These are phyloP conservation scores for Alosa alosa DNA, from an alignment of 2,113 vertebrate genomes.

Conservation along the genomic window DNA sequence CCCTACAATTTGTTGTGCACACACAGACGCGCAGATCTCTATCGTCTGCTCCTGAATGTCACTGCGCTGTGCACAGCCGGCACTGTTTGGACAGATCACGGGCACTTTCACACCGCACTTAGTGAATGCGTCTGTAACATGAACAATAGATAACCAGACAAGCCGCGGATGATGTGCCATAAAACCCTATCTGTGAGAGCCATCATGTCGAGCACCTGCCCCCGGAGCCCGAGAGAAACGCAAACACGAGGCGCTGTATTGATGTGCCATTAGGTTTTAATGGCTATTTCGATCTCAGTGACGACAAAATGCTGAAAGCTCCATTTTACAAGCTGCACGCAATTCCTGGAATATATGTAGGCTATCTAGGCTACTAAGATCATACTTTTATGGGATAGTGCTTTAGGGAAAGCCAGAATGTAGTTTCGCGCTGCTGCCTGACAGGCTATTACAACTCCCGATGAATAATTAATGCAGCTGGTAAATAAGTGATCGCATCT, in stretches of 20 bases:
- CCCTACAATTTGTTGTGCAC: conserved; percentile 16
- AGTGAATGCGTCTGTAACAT: neutral
- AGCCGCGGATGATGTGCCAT: neutral
- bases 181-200: conserved; percentile 1
- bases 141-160: neutral
- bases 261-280: conserved; percentile 9
- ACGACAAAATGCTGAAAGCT: neutral
- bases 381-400: neutral
- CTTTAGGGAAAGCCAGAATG: neutral
- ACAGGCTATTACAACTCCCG: neutral
- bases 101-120: neutral
- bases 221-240: neutral
- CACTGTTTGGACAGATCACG: neutral
- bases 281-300: neutral
- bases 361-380: neutral
- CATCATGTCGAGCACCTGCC: neutral
- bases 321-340: neutral
- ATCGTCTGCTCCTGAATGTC: neutral
- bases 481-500: neutral
- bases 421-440: neutral
- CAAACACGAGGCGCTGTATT: conserved; percentile 2
- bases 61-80: neutral
- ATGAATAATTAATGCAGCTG: neutral
- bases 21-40: neutral
- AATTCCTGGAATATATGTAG: neutral